Conservation (phyloP, 1,140 invertebrate species). For the Leptinotarsa undecemlineata region DNA sequence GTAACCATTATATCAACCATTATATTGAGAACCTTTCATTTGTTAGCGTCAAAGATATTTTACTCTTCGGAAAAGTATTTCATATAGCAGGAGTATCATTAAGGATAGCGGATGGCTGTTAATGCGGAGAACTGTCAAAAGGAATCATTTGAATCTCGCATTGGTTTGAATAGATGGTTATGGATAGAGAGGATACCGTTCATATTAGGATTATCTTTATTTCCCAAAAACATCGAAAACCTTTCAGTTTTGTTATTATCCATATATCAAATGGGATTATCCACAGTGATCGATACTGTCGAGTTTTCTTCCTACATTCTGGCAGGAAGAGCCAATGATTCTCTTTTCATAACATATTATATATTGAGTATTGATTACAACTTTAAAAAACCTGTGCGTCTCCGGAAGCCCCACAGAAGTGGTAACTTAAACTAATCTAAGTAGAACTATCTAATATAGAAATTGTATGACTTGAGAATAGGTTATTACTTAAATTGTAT, state of each 20-base stretch:
- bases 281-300: too few species aligned
- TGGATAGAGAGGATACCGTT: background rate
- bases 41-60: background rate
- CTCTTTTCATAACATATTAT: too few species aligned
- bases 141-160: background rate
- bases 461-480: too few species aligned
- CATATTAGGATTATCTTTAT: background rate
- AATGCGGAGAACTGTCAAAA: background rate
- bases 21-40: background rate
- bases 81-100: background rate
- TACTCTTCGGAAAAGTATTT: background rate
- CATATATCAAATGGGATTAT: too few species aligned
- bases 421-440: too few species aligned
- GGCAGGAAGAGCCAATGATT: too few species aligned
- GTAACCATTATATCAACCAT: background rate
- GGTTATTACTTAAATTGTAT: too few species aligned
- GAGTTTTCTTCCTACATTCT: too few species aligned
- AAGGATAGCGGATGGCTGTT: background rate
- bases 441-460: too few species aligned
- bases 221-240: background rate
- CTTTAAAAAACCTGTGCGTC: too few species aligned
- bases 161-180: constrained; percentile 1
- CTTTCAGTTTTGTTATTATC: background rate
- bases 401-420: too few species aligned
- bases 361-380: too few species aligned